phyloP scores from a whole-genome alignment of 2,113 vertebrate genomes.

The Stigmatopora nigra region DNA sequence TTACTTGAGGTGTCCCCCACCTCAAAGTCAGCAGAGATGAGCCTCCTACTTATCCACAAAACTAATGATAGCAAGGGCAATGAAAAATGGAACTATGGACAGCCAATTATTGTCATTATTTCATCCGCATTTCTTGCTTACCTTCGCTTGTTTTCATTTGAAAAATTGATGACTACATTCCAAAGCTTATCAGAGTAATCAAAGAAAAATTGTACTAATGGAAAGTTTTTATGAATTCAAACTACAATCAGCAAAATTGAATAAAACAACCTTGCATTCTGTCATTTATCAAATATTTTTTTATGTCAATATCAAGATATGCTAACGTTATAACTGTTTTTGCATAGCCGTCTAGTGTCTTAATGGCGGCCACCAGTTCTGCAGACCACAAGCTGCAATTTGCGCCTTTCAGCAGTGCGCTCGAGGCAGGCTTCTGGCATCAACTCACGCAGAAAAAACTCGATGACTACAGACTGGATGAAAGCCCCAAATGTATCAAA shows the following conservation, averaged over 20 bases:
- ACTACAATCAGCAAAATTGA: not conserved
- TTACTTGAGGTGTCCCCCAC: too few species aligned
- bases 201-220: not conserved
- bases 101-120: not conserved
- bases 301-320: not conserved
- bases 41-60: not conserved
- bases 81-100: not conserved
- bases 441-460: conserved; percentile 92
- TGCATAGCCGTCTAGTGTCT: not conserved
- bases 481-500: conserved; percentile 83
- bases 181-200: not conserved
- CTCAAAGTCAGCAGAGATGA: not conserved
- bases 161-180: not conserved
- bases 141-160: not conserved
- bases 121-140: not conserved
- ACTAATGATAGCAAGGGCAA: not conserved
- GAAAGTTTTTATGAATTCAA: not conserved
- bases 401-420: conserved; percentile 86
- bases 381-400: conserved; percentile 79
- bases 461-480: conserved; percentile 86
- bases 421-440: conserved; percentile 97
- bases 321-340: not conserved
- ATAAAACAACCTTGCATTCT: not conserved
- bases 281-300: not conserved
- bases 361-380: conserved; percentile 61